Evolutionary conservation across 2,113 vertebrate species (phyloP).

Genomic region (Cisticola juncidis): DNA sequence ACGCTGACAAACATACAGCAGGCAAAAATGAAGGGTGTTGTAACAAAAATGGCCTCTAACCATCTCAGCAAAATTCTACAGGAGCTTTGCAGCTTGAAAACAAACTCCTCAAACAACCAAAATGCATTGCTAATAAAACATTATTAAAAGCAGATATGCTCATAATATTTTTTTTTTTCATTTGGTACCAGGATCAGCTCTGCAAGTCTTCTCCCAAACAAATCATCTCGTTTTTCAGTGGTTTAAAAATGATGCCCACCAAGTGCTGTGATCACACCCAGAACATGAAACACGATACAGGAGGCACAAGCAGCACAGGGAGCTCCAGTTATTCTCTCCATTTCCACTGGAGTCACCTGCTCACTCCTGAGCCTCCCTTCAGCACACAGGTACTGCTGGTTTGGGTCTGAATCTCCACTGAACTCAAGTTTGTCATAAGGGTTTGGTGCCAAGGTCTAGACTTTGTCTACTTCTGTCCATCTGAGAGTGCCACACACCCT

Average conservation of each 20-base stretch:
- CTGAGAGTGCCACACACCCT: not conserved
- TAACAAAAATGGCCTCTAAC: constrained; percentile 5
- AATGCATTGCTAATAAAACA: constrained; percentile 22
- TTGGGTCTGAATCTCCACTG: not conserved
- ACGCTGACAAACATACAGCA: not conserved
- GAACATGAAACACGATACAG: not conserved
- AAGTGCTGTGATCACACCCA: not conserved
- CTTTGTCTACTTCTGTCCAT: not conserved
- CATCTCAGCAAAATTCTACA: not conserved
- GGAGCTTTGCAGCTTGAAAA: not conserved
- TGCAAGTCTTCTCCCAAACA: not conserved
- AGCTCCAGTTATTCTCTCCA: not conserved
- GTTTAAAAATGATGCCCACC: not conserved
- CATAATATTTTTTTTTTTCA: not conserved
- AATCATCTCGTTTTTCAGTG: not conserved
- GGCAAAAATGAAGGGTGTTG: not conserved
- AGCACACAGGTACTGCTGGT: not conserved
- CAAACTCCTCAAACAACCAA: not conserved
- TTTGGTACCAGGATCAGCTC: not conserved
- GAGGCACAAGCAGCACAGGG: not conserved
- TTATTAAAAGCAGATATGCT: constrained; percentile 21
- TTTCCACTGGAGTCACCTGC: not conserved
- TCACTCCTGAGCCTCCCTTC: not conserved
- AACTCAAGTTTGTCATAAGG: not conserved
- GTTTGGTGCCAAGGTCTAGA: not conserved